These are phyloP conservation scores for Phortica magna DNA, from an alignment of 2,888 invertebrate species.

Conservation along the genomic window DNA sequence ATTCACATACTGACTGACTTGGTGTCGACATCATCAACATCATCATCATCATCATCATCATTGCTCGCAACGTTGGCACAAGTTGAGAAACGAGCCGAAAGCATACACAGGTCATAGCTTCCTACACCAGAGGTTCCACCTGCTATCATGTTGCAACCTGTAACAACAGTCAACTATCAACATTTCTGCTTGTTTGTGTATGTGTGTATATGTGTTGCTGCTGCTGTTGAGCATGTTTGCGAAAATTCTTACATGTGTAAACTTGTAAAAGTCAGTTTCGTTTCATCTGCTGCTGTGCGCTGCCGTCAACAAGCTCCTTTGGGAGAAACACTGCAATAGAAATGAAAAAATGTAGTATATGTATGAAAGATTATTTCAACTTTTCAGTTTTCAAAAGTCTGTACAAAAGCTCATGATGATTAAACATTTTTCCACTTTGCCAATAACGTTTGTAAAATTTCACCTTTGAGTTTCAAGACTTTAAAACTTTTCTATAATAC, in stretches of 20 bases:
- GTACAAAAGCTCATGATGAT: too few relatives aligned
- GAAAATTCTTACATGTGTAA: background rate
- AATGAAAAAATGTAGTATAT: too few relatives aligned
- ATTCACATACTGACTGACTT: conserved; percentile 4
- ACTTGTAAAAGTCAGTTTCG: background rate
- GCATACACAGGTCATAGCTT: background rate
- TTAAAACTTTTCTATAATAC: too few relatives aligned
- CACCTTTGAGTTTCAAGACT: too few relatives aligned
- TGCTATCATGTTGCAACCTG: background rate
- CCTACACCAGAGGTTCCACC: background rate
- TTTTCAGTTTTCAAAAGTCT: too few relatives aligned
- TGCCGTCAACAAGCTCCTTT: too few relatives aligned
- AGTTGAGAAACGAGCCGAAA: background rate
- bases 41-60: background rate
- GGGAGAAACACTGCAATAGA: too few relatives aligned
- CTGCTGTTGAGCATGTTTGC: background rate
- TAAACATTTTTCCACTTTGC: too few relatives aligned
- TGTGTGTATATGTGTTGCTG: background rate
- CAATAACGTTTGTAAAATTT: too few relatives aligned
- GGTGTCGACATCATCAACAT: background rate
- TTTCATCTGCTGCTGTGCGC: background rate
- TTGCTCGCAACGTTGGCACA: background rate
- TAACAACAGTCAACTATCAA: background rate
- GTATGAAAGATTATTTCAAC: too few relatives aligned
- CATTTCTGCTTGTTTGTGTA: background rate